Percentiles rank a stretch among this genome's conserved stretches.
phyloP scores from a whole-genome alignment of 2,113 vertebrate species.

The Melospiza georgiana region DNA sequence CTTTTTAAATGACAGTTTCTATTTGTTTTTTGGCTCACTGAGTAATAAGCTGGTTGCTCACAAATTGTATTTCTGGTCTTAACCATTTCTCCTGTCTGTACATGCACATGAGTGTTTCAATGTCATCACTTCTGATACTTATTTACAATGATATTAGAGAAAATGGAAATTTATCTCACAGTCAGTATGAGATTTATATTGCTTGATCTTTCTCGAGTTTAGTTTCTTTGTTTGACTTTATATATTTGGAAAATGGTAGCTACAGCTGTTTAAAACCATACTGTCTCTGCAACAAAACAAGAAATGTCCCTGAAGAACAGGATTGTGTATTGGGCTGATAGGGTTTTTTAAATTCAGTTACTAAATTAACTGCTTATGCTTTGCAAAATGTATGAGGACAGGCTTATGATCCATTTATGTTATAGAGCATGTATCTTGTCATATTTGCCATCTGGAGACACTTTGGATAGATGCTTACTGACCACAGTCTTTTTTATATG shows the following conservation, averaged over 20 bases:
- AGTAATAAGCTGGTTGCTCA: neutral
- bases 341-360: neutral
- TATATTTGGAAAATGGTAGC: neutral
- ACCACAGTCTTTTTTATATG: neutral
- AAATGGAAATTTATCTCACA: neutral
- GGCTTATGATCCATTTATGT: neutral
- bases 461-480: neutral
- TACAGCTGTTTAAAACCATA: neutral
- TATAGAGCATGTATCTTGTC: neutral
- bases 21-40: neutral
- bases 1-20: neutral
- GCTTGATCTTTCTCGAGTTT: neutral
- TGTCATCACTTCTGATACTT: neutral
- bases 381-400: neutral
- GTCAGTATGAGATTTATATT: neutral
- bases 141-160: neutral
- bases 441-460: neutral
- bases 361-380: neutral
- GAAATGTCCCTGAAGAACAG: neutral
- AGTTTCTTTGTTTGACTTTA: neutral
- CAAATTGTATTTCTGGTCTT: neutral
- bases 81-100: neutral
- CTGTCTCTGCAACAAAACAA: neutral
- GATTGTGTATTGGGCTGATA: neutral
- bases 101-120: neutral